Evolutionary conservation across 1,140 invertebrate species (phyloP).

Genomic region (Kradibia gibbosae): DNA sequence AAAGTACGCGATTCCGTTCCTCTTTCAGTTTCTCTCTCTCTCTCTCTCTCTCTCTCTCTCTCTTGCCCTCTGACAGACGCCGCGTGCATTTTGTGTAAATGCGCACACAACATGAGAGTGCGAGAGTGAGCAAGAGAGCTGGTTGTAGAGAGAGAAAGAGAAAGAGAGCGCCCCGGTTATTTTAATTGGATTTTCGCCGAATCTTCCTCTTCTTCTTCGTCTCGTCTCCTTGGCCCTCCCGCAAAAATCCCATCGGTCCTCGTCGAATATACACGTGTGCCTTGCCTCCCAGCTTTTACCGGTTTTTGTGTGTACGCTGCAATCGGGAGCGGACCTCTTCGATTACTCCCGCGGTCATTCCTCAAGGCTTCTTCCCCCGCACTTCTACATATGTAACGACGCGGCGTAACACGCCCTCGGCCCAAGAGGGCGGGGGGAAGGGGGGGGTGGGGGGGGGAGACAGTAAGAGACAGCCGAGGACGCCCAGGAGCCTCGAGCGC

Average conservation of each 20-base stretch:
- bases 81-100: conserved; percentile 17
- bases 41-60: conserved; percentile 17
- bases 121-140: not conserved
- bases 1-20: conserved; percentile 51
- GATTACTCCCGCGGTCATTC: conserved; percentile 29
- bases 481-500: not conserved
- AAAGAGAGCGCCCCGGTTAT: conserved; percentile 61
- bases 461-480: not conserved
- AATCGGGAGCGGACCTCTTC: not conserved
- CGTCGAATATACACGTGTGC: conserved; percentile 13
- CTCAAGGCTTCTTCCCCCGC: conserved; percentile 13
- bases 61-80: conserved; percentile 14
- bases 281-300: conserved; percentile 38
- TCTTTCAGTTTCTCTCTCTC: conserved; percentile 50
- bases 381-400: conserved; percentile 46
- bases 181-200: conserved; percentile 73
- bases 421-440: too few species aligned
- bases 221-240: conserved; percentile 34
- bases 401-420: conserved; percentile 24
- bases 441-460: not conserved
- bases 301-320: conserved; percentile 29
- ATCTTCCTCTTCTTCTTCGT: conserved; percentile 57
- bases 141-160: not conserved
- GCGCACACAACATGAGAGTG: conserved; percentile 9
- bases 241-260: conserved; percentile 43